A percentile compares a stretch with the other conserved stretches of the same genome.
These are phyloP conservation scores for Graphium colonna DNA, from an alignment of 2,888 invertebrate genomes.

Conservation along the genomic window DNA sequence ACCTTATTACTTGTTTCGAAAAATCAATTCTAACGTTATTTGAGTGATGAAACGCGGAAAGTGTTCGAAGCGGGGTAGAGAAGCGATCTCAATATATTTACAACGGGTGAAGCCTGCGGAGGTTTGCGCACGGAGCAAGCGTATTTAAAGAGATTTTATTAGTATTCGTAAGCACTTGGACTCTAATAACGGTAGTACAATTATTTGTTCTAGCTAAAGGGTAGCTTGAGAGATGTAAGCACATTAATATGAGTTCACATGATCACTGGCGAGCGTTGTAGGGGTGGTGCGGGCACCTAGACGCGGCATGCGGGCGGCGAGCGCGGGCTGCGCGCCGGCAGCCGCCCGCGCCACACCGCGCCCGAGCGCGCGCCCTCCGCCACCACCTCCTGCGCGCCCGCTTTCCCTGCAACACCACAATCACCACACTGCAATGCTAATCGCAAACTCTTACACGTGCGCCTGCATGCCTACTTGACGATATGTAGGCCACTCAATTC, in stretches of 20 bases:
- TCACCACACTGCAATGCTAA: not conserved
- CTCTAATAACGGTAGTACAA: constrained; percentile 36
- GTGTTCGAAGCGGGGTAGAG: constrained; percentile 61
- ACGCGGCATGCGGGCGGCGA: constrained; percentile 65
- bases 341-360: constrained; percentile 59
- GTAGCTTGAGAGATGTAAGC: constrained; percentile 42
- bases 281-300: constrained; percentile 43
- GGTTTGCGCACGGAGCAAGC: constrained; percentile 41
- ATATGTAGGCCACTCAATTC: not conserved
- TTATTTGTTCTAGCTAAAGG: constrained; percentile 36
- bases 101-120: constrained; percentile 40
- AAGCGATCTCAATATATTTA: constrained; percentile 53
- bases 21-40: constrained; percentile 50
- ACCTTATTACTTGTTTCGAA: constrained; percentile 36
- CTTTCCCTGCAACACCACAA: constrained; percentile 54
- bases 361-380: constrained; percentile 23
- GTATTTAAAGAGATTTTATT: constrained; percentile 20
- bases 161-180: constrained; percentile 42
- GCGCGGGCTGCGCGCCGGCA: constrained; percentile 64
- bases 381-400: constrained; percentile 42
- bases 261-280: constrained; percentile 39
- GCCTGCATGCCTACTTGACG: not conserved
- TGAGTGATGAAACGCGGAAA: constrained; percentile 65
- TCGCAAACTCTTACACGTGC: too few relatives aligned
- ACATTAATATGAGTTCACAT: constrained; percentile 36